Evolutionary conservation across 2,888 invertebrate species (phyloP).

Genomic region (Caenorhabditis auriculariae): DNA sequence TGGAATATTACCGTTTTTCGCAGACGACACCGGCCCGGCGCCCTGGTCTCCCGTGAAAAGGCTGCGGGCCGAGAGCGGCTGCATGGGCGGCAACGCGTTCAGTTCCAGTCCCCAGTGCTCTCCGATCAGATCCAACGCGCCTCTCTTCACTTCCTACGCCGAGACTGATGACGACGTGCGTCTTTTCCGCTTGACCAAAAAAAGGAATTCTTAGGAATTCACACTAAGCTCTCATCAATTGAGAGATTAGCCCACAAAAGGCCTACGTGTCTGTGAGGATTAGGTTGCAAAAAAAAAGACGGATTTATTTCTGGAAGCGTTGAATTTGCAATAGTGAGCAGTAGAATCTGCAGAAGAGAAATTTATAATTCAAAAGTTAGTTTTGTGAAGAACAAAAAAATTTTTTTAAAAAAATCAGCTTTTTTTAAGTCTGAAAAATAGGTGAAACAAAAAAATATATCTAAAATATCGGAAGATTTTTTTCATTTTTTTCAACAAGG

Average conservation of each 20-base stretch:
- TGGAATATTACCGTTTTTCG: no score
- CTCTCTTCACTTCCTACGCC: slow-evolving; percentile 3
- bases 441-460: no score
- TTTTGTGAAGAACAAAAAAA: no score
- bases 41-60: slow-evolving; percentile 29
- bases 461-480: no score
- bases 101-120: slow-evolving; percentile 28
- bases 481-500: no score
- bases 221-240: no score
- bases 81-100: slow-evolving; percentile 4
- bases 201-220: neutral
- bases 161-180: slow-evolving; percentile 18
- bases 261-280: neutral
- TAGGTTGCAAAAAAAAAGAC: neutral
- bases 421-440: no score
- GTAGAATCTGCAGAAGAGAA: no score
- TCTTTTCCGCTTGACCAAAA: neutral
- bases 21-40: slow-evolving; percentile 13
- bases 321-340: no score
- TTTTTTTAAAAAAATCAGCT: no score
- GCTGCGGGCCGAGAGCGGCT: slow-evolving; percentile 26
- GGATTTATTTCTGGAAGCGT: neutral
- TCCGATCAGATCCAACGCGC: slow-evolving; percentile 12
- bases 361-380: no score
- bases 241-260: no score